Conservation (phyloP, 2,888 invertebrate genomes). For the Euplexia lucipara region DNA sequence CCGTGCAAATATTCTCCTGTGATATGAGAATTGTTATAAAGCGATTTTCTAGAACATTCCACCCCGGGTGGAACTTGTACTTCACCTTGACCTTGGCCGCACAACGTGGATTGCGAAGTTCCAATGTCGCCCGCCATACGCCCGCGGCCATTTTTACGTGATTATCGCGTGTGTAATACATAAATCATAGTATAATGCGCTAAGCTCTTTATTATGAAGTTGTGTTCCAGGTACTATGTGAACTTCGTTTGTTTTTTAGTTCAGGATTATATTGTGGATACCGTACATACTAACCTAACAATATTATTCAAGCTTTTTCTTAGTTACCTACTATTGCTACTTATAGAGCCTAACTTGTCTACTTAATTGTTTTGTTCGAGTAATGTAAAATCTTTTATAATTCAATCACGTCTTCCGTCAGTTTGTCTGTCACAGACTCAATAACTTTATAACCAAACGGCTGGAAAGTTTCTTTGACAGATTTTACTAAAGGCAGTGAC, state of each 20-base stretch:
- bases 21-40: conserved; percentile 46
- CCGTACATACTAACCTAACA: neutral
- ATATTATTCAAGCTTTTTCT: neutral
- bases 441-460: conserved; percentile 13
- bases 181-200: conserved; percentile 50
- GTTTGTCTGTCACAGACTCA: conserved; percentile 3
- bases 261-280: conserved; percentile 6
- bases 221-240: conserved; percentile 28
- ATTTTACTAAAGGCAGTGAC: neutral
- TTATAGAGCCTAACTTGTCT: neutral
- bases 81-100: conserved; percentile 60
- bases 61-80: conserved; percentile 56
- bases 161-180: conserved; percentile 56
- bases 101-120: conserved; percentile 60
- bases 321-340: conserved; percentile 2
- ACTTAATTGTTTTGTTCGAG: neutral
- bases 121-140: conserved; percentile 55
- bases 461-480: conserved; percentile 13
- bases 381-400: conserved; percentile 7
- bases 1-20: conserved; percentile 45
- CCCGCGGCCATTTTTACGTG: conserved; percentile 50
- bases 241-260: conserved; percentile 21
- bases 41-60: conserved; percentile 56
- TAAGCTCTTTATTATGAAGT: conserved; percentile 40
- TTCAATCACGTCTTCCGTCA: conserved; percentile 3